Percentiles rank a stretch among this genome's conserved stretches.
phyloP scores from a whole-genome alignment of 2,888 invertebrate genomes.

The Camptogramma bilineatum region DNA sequence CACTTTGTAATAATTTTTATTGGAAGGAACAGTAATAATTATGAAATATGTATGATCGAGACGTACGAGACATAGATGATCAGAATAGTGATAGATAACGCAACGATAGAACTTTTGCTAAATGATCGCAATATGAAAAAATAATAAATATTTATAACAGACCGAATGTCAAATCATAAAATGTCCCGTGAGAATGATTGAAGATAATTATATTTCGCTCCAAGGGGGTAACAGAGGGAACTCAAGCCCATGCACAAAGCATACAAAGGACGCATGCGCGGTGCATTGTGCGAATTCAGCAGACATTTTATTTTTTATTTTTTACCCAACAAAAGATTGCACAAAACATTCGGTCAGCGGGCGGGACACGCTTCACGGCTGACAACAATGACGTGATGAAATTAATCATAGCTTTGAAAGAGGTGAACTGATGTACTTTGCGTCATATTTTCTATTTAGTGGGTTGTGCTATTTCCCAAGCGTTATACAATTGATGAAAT shows the following conservation, averaged over 20 bases:
- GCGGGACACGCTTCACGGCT: constrained; percentile 68
- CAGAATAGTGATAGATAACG: not conserved
- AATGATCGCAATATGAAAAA: constrained; percentile 11
- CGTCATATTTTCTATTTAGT: constrained; percentile 52
- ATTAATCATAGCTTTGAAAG: constrained; percentile 67
- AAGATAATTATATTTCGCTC: constrained; percentile 56
- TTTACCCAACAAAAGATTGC: constrained; percentile 66
- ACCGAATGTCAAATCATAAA: constrained; percentile 29
- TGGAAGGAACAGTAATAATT: too few species aligned
- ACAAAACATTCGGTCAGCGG: constrained; percentile 68
- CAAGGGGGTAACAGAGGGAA: constrained; percentile 61
- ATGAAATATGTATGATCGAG: too few species aligned
- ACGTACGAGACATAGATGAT: not conserved
- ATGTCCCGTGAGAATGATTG: constrained; percentile 60
- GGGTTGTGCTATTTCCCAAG: constrained; percentile 48
- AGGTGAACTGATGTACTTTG: constrained; percentile 53
- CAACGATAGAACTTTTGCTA: not conserved
- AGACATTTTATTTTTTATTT: constrained; percentile 54
- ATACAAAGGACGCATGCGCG: constrained; percentile 66
- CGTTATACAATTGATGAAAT: constrained; percentile 51
- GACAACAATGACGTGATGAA: constrained; percentile 72
- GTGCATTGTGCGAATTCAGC: constrained; percentile 61
- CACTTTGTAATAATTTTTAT: too few species aligned
- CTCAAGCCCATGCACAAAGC: constrained; percentile 59
- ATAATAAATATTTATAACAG: constrained; percentile 17